A percentile compares a stretch with the other conserved stretches of the same genome.
phyloP scores from a whole-genome alignment of 2,113 vertebrate genomes.

The Pseudorasbora parva region DNA sequence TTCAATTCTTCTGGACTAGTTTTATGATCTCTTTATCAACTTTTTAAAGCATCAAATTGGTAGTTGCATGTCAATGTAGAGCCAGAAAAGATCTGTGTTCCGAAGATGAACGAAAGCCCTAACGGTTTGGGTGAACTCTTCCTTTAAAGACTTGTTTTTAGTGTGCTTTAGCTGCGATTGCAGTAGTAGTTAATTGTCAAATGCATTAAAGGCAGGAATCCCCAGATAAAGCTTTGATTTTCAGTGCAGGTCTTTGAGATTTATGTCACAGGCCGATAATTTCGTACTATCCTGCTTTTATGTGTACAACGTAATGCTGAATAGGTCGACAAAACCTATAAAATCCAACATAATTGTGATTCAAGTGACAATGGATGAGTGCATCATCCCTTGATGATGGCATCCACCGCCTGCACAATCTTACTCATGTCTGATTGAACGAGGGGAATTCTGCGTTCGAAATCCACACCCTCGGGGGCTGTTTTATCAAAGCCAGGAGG shows the following conservation, averaged over 20 bases:
- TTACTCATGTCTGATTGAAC: constrained; percentile 12
- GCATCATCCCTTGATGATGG: background rate
- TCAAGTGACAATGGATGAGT: background rate
- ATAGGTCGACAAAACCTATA: background rate
- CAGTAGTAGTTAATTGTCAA: background rate
- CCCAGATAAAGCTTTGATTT: background rate
- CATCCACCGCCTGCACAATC: background rate
- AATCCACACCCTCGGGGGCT: constrained; percentile 53
- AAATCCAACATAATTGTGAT: background rate
- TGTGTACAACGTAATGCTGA: background rate
- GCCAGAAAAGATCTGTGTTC: too few species aligned
- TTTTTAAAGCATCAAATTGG: too few species aligned
- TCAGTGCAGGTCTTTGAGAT: background rate
- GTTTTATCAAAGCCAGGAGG: constrained; percentile 51
- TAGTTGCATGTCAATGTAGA: too few species aligned
- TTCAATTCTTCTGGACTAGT: too few species aligned
- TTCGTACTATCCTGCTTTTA: background rate
- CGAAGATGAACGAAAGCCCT: too few species aligned
- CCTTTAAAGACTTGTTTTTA: background rate
- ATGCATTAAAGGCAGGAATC: background rate
- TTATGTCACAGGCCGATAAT: background rate
- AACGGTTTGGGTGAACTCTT: too few species aligned
- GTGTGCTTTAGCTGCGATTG: background rate
- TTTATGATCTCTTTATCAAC: too few species aligned
- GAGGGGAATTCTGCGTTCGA: constrained; percentile 25